Base-by-base conservation (phyloP, 1,140 invertebrate species). In the Drosophila sechellia region DNA sequence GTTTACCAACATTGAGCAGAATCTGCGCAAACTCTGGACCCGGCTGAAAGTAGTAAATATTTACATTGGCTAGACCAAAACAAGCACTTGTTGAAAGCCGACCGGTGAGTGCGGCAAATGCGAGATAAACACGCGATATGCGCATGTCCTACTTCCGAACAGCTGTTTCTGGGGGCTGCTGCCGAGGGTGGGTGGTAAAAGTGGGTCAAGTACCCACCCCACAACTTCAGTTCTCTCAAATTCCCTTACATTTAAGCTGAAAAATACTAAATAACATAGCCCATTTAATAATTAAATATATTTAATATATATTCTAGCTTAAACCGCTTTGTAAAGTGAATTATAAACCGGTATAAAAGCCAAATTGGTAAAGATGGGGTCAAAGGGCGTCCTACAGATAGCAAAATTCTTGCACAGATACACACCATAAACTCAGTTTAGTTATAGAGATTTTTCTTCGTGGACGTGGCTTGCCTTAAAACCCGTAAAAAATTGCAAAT, bases 401-500 rank as follows among this genome's bases (percentile, higher is more conserved):
- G 59, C 46, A 43, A 50, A 68, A 63, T 59, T 60, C 66, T 60
- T 66, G 15, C 60, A 53, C 76, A 80, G 81, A 90, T 90, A 90
- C 81, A 90, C 63, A 86, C 77, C 17, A 46, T 60, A 53, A 61
- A 64, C 50, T 55, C 90, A 87, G 59, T 91, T 90, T 75, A 90
- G 81, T 84, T 83, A 63, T 86, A 91, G 76, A 91, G 78, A 87
- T 85, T 87, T 90, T 87, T 91, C 83, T 68, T 81, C 81, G 86
- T 86, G 80, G 83, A 77, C 79, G 74, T 77, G 72, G 70, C 77
- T 75, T 60, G 59, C 60, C 49, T 73, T 72, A 27, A 78, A 83
- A 90, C 72, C 81, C 73, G 77, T 91, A 89, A 91, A 91, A 91
- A 91, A 91, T 91, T 91, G 90, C 90, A 91, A 91, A 91, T 91